phyloP scores from a whole-genome alignment of 2,888 invertebrate species.

The Limulus polyphemus region DNA sequence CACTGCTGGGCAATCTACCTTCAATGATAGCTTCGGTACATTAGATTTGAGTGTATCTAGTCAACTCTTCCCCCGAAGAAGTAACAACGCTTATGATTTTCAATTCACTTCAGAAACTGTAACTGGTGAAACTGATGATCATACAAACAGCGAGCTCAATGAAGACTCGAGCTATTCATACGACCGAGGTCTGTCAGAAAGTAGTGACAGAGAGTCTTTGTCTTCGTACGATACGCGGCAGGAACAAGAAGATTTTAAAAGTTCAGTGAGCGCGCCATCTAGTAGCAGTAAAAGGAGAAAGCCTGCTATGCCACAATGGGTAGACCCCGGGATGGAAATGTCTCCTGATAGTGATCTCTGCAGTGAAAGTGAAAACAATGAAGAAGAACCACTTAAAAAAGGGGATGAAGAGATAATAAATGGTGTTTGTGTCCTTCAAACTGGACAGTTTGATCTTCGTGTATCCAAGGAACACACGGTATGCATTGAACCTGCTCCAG shows the following conservation, averaged over 20 bases:
- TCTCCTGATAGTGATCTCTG: conserved; percentile 32
- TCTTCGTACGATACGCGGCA: too few species aligned
- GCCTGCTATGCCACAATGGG: conserved; percentile 94
- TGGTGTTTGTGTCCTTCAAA: conserved; percentile 83
- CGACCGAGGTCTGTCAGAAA: conserved; percentile 36
- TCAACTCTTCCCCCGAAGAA: conserved; percentile 17
- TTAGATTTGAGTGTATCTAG: conserved; percentile 57
- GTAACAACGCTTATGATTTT: neutral
- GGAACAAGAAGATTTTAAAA: too few species aligned
- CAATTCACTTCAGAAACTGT: neutral
- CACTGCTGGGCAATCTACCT: conserved; percentile 17
- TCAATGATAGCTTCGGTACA: conserved; percentile 22
- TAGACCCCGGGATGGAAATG: conserved; percentile 60
- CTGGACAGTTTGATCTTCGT: conserved; percentile 51
- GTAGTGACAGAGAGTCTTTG: conserved; percentile 22
- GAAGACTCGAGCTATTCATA: conserved; percentile 50
- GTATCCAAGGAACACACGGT: conserved; percentile 50
- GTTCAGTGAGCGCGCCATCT: neutral
- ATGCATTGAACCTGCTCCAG: conserved; percentile 61
- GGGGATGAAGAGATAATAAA: conserved; percentile 62
- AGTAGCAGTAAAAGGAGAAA: conserved; percentile 52
- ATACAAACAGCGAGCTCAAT: conserved; percentile 63
- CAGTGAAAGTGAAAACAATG: conserved; percentile 28
- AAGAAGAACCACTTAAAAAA: conserved; percentile 24
- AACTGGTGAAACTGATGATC: conserved; percentile 49